Conservation (phyloP, 2,113 vertebrate species). For the Variabilichromis moorii region DNA sequence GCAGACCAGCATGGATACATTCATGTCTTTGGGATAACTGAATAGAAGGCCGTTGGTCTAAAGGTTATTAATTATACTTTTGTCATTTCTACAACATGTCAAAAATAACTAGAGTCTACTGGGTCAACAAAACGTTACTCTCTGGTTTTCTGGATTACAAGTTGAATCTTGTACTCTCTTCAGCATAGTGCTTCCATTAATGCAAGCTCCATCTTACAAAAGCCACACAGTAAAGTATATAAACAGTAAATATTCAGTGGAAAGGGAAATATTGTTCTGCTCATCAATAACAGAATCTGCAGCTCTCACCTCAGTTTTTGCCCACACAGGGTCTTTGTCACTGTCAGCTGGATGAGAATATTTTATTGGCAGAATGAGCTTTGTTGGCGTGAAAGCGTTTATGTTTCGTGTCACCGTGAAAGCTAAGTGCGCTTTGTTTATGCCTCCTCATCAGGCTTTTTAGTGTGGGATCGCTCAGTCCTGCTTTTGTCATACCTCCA, state of each 20-base stretch:
- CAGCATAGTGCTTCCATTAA: not conserved
- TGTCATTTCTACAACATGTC: not conserved
- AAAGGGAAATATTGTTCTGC: not conserved
- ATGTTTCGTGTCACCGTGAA: not conserved
- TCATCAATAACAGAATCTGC: not conserved
- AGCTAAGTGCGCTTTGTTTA: not conserved
- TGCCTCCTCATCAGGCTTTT: not conserved
- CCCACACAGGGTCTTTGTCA: not conserved
- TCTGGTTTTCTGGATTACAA: not conserved
- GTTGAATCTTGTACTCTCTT: not conserved
- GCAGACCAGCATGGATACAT: not conserved
- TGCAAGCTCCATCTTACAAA: not conserved
- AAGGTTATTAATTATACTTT: not conserved
- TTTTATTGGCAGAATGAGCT: conserved; percentile 9
- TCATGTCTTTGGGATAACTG: not conserved
- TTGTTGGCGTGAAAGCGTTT: not conserved
- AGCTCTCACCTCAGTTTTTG: not conserved
- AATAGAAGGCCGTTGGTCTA: not conserved
- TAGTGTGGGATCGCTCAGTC: not conserved
- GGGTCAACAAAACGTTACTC: not conserved
- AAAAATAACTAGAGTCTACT: not conserved
- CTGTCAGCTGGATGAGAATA: not conserved
- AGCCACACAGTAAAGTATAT: not conserved
- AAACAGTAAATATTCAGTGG: not conserved
- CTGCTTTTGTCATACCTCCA: conserved; percentile 2